Evolutionary conservation across 2,113 vertebrate genomes (phyloP).

Genomic region (Macquaria ambigua): DNA sequence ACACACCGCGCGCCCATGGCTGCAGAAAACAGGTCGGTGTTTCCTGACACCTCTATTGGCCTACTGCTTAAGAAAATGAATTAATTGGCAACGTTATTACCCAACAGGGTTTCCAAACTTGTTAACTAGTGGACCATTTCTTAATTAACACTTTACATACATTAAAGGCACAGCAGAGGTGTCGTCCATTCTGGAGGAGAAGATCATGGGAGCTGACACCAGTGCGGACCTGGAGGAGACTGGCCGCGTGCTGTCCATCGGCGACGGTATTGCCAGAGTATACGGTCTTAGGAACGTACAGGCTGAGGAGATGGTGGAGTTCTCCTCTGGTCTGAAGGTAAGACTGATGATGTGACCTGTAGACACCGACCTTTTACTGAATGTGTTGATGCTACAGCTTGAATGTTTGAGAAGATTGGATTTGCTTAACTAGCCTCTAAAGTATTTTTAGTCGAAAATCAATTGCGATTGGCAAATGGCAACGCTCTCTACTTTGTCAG

Average conservation of each 20-base stretch:
- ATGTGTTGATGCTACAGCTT: background rate
- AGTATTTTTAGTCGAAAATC: background rate
- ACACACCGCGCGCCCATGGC: conserved; percentile 84
- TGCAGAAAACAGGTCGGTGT: conserved; percentile 93
- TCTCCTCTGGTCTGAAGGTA: conserved; percentile 97
- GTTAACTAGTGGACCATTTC: background rate
- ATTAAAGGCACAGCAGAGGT: conserved; percentile 93
- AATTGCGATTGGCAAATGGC: background rate
- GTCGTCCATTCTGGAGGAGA: conserved; percentile 96
- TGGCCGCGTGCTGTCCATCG: conserved; percentile 95
- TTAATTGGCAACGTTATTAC: background rate
- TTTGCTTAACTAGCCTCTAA: background rate
- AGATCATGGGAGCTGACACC: conserved; percentile 94
- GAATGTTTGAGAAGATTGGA: background rate
- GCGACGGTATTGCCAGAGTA: conserved; percentile 96
- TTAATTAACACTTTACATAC: background rate
- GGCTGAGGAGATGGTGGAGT: conserved; percentile 99
- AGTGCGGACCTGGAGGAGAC: conserved; percentile 94
- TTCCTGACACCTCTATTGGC: background rate
- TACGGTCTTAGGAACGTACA: conserved; percentile 96
- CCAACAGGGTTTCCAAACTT: background rate
- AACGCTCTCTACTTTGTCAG: background rate
- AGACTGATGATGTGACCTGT: background rate
- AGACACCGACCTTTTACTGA: background rate
- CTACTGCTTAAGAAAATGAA: background rate